A percentile compares a stretch with the other conserved stretches of the same genome.
Conservation (phyloP, 2,113 vertebrate genomes). For the Cheilinus undulatus region DNA sequence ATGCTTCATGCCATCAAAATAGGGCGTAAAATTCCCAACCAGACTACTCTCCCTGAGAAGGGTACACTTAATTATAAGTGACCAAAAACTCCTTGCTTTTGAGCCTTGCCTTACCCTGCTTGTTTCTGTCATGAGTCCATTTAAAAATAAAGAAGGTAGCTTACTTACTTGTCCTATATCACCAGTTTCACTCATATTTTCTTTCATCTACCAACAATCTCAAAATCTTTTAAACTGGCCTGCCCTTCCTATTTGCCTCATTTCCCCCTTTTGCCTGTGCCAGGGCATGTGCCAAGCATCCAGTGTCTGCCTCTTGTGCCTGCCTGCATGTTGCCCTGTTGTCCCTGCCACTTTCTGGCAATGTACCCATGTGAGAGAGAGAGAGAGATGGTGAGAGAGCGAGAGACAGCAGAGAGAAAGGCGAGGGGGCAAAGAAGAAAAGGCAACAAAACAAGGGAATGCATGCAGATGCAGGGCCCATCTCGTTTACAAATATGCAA, state of each 20-base stretch:
- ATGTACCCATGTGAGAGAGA: slow-evolving; percentile 65
- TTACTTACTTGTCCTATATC: too few species aligned
- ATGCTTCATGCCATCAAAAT: too few species aligned
- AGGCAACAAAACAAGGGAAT: slow-evolving; percentile 81
- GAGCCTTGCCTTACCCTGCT: not conserved
- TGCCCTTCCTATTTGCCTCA: slow-evolving; percentile 15
- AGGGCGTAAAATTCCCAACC: too few species aligned
- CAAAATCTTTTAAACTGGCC: slow-evolving; percentile 31
- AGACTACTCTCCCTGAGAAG: too few species aligned
- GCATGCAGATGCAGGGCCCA: slow-evolving; percentile 85
- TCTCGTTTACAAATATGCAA: slow-evolving; percentile 95
- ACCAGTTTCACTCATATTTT: not conserved
- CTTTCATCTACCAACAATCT: not conserved
- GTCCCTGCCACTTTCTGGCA: slow-evolving; percentile 83
- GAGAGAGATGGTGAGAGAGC: slow-evolving; percentile 31
- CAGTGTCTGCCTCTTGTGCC: slow-evolving; percentile 73
- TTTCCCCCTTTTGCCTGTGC: slow-evolving; percentile 40
- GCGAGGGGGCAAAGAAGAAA: slow-evolving; percentile 73
- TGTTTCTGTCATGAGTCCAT: slow-evolving; percentile 14
- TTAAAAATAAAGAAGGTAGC: too few species aligned
- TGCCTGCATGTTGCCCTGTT: slow-evolving; percentile 76
- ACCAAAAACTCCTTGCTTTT: too few species aligned
- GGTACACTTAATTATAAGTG: too few species aligned
- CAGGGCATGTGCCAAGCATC: slow-evolving; percentile 73
- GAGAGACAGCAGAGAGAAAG: slow-evolving; percentile 40